Percentiles rank a stretch among this genome's conserved stretches.
Conservation (phyloP, 2,888 invertebrate genomes). For the Troides helena region DNA sequence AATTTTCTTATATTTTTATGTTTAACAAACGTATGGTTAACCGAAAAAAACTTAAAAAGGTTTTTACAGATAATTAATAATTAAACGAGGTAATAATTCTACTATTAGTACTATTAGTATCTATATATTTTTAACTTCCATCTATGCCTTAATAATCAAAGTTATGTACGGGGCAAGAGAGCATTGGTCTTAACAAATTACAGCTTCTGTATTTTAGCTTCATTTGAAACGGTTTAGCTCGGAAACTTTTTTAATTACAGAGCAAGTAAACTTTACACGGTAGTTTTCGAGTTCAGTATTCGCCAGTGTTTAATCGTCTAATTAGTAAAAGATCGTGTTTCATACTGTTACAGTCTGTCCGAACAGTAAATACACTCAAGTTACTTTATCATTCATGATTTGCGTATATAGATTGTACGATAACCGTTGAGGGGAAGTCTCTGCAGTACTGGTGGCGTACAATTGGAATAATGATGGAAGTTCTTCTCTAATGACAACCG, state of each 20-base stretch:
- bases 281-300: conserved; percentile 11
- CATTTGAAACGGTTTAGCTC: conserved; percentile 18
- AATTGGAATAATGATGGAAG: too few species aligned
- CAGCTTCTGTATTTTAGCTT: conserved; percentile 11
- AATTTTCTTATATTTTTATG: too few species aligned
- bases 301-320: conserved; percentile 12
- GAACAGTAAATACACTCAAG: background rate
- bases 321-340: conserved; percentile 18
- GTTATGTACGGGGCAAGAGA: background rate
- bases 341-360: background rate
- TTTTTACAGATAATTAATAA: background rate
- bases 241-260: conserved; percentile 26
- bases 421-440: too few species aligned
- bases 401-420: background rate
- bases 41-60: background rate
- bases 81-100: background rate
- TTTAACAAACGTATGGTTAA: too few species aligned
- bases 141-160: background rate
- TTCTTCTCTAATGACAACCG: too few species aligned
- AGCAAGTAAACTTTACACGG: conserved; percentile 14
- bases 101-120: background rate
- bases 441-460: too few species aligned
- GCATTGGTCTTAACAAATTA: conserved; percentile 19
- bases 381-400: background rate
- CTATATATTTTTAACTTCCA: background rate